A percentile compares a stretch with the other conserved stretches of the same genome.
Evolutionary conservation across 2,113 vertebrate genomes (phyloP).

Genomic region (Xiphophorus couchianus): DNA sequence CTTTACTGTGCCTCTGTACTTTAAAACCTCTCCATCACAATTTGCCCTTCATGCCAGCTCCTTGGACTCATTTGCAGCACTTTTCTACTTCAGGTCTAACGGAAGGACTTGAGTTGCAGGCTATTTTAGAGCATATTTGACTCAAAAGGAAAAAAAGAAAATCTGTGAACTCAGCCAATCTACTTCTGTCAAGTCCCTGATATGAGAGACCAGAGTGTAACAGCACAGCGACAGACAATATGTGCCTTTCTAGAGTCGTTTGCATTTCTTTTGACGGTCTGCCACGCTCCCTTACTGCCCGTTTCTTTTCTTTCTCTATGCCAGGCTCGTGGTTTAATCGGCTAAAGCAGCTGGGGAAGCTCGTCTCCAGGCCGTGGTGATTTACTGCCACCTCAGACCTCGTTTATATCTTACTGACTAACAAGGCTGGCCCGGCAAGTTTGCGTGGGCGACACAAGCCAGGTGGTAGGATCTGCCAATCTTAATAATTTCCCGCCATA

Average conservation of each 20-base stretch:
- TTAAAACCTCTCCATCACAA: not conserved
- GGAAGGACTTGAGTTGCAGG: not conserved
- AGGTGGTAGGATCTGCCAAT: conserved; percentile 11
- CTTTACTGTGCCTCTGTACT: not conserved
- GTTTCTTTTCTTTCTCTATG: conserved; percentile 26
- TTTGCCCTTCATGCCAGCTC: not conserved
- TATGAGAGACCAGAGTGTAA: conserved; percentile 8
- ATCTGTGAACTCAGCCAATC: conserved; percentile 26
- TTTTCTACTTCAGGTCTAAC: not conserved
- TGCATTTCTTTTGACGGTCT: not conserved
- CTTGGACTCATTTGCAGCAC: not conserved
- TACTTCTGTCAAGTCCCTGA: conserved; percentile 11
- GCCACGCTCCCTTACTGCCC: conserved; percentile 27
- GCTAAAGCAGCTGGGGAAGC: conserved; percentile 59
- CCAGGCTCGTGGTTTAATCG: conserved; percentile 57
- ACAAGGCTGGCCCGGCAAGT: conserved; percentile 37
- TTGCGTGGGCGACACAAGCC: conserved; percentile 12
- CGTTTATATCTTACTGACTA: conserved; percentile 42
- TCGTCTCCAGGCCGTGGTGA: conserved; percentile 47
- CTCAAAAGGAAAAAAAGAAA: not conserved
- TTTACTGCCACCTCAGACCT: conserved; percentile 48
- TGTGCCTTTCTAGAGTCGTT: conserved; percentile 21
- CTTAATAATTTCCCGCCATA: not conserved
- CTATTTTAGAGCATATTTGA: conserved; percentile 26
- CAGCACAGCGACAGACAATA: conserved; percentile 23